Evolutionary conservation across 2,797 vertebrate genomes (phyloP).

Genomic region (Parauchenoglanis punctatus): DNA sequence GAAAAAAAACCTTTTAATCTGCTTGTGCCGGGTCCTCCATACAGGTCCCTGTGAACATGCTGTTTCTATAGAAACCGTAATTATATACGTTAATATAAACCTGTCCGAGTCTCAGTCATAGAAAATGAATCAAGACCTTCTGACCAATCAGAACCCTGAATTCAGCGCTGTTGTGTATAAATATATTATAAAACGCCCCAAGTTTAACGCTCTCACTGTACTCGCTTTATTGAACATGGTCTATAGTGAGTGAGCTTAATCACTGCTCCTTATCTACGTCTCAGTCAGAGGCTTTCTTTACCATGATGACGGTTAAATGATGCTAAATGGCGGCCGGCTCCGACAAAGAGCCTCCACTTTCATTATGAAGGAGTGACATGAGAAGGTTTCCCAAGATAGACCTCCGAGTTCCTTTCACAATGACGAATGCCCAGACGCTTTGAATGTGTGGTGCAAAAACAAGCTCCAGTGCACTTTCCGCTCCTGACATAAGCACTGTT

Average conservation of each 20-base stretch:
- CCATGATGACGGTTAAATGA: slow-evolving; percentile 11
- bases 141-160: slow-evolving; percentile 12
- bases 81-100: background rate
- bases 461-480: background rate
- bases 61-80: background rate
- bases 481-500: background rate
- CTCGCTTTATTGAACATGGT: background rate
- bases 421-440: background rate
- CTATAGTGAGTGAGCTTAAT: slow-evolving; percentile 9
- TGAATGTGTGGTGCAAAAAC: background rate
- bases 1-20: background rate
- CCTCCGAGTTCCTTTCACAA: background rate
- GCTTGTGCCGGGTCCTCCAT: background rate
- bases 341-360: slow-evolving; percentile 27
- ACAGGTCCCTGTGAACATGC: background rate
- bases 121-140: background rate
- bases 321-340: background rate
- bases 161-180: background rate
- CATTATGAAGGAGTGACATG: background rate
- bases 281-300: background rate
- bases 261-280: background rate
- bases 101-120: background rate
- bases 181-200: background rate
- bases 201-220: background rate
- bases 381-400: background rate